Evolutionary conservation across 2,797 vertebrate species (phyloP).

Genomic region (Cygnus olor): DNA sequence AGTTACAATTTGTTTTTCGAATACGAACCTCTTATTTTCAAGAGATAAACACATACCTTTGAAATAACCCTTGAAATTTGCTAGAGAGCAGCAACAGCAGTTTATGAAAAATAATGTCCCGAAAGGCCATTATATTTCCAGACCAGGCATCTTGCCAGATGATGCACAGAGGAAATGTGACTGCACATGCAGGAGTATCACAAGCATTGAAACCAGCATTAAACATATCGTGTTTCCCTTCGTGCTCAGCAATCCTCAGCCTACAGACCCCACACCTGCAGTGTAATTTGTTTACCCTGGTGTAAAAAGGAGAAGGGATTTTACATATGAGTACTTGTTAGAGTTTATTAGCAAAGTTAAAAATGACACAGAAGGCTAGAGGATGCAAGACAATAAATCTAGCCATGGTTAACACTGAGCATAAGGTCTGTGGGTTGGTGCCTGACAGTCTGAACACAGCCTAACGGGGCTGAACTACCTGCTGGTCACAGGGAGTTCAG

Average conservation of each 20-base stretch:
- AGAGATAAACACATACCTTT: background rate
- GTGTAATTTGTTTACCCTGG: constrained; percentile 47
- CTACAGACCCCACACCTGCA: background rate
- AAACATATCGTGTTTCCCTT: constrained; percentile 44
- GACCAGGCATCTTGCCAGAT: constrained; percentile 29
- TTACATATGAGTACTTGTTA: constrained; percentile 4
- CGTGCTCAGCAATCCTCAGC: constrained; percentile 67
- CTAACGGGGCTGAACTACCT: constrained; percentile 1
- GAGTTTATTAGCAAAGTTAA: constrained; percentile 41
- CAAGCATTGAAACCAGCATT: constrained; percentile 35
- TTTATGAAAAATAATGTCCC: constrained; percentile 50
- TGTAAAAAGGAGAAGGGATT: constrained; percentile 64
- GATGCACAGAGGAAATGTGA: constrained; percentile 38
- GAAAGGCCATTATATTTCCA: constrained; percentile 45
- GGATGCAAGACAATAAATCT: constrained; percentile 58
- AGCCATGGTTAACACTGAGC: constrained; percentile 15
- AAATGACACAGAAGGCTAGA: constrained; percentile 32
- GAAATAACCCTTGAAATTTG: background rate
- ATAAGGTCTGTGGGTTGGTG: background rate
- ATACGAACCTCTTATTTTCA: background rate
- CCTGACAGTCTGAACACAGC: background rate
- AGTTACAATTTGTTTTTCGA: background rate
- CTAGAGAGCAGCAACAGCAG: background rate
- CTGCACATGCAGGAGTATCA: constrained; percentile 58
- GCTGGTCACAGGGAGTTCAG: background rate